Base-by-base conservation (phyloP, 2,797 vertebrate species). In the Falco cherrug region DNA sequence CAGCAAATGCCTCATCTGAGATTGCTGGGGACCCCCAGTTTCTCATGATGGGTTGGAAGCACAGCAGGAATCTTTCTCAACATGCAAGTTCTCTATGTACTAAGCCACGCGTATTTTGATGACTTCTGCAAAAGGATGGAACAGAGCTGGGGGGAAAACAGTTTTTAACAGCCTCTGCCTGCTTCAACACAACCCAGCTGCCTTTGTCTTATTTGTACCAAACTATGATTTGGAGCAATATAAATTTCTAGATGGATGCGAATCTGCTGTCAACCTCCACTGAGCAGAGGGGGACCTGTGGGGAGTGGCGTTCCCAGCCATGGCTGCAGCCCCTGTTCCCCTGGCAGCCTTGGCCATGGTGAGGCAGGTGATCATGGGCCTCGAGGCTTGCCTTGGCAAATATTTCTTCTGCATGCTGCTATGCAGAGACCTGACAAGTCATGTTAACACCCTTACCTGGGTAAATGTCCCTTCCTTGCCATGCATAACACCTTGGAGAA, bases 1-100 rank as follows among this genome's bases (percentile, higher is more conserved):
- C 39, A 98, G 96, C 54, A 96, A 94, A 16, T 98, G 85, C 29
- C 95, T 95, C 67, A 7, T 89, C 90, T 92, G 97, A 70, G 19
- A 89, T 84, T 81, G 87, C 89, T 98, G 98, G 98, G 26, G 39
- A 53, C 29, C 11, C 37, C 60, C 45, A 29, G 35, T 54, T 3
- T 1, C 59, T 77, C 87, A 48, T 24, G 19, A 21, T 54, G 76
- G n/a, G 22, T 22, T 80, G 41, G 53, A 35, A 79, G 48, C 1
- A 2, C 35, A 51, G 12, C 11, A 31, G n/a, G 29, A 24, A 19
- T 16, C 50, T 39, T 73, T 53, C 31, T 37, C 5, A 5, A 18
- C 35, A 33, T 12, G 2, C 68, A 51, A 48, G 28, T 16, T 25
- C 89, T 68, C 37, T 57, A 7, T 35, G 22, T 54, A 25, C 11